Conservation (phyloP, 2,888 invertebrate species). For the Tetranychus piercei region DNA sequence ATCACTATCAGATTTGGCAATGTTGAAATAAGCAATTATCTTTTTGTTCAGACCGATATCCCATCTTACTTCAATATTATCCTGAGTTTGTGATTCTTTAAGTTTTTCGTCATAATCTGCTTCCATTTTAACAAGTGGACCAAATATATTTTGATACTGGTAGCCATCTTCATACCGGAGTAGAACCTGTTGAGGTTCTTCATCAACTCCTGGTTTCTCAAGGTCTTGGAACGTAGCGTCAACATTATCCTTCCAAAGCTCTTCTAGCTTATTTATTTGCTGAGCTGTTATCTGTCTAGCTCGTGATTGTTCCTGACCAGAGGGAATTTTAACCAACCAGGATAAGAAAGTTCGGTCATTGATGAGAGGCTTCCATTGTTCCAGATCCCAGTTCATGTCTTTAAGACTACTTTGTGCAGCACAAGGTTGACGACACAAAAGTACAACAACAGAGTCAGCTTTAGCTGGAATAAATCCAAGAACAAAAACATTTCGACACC, state of each 20-base stretch:
- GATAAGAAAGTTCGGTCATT: conserved; percentile 84
- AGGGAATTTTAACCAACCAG: conserved; percentile 94
- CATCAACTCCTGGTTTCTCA: conserved; percentile 92
- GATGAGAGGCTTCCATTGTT: conserved; percentile 95
- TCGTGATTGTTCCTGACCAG: conserved; percentile 82
- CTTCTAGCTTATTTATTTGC: conserved; percentile 92
- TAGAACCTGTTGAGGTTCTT: conserved; percentile 79
- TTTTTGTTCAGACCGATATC: conserved; percentile 96
- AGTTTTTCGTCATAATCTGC: conserved; percentile 93
- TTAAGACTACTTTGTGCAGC: conserved; percentile 89
- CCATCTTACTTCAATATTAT: conserved; percentile 95
- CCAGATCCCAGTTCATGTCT: conserved; percentile 98
- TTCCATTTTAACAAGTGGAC: conserved; percentile 85
- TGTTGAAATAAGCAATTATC: conserved; percentile 85
- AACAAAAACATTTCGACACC: conserved; percentile 91
- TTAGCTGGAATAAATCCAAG: conserved; percentile 98
- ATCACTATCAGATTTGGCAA: conserved; percentile 92
- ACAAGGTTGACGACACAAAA: conserved; percentile 93
- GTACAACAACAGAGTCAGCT: conserved; percentile 89
- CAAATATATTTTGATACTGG: conserved; percentile 95
- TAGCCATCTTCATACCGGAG: conserved; percentile 90
- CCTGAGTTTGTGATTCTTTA: conserved; percentile 95
- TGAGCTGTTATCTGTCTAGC: conserved; percentile 91
- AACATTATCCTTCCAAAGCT: conserved; percentile 85
- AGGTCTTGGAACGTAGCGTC: conserved; percentile 95